Base-by-base conservation (phyloP, 1,140 invertebrate species). In the Trachymyrmex septentrionalis region DNA sequence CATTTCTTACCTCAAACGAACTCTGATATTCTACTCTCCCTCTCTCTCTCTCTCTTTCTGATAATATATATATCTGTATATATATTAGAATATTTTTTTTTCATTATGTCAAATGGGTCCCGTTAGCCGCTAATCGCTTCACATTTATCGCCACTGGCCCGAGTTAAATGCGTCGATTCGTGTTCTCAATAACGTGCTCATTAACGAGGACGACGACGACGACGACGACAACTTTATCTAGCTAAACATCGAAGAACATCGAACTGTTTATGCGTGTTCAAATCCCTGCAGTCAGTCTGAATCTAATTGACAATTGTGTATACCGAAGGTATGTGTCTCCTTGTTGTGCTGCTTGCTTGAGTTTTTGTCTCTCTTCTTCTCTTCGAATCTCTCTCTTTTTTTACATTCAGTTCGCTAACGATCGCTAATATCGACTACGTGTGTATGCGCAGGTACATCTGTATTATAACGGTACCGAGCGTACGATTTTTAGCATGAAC, bases 271-370 rank as follows among this genome's bases (percentile, higher is more conserved):
- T 92, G 92, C 91, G 87, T 93, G 90, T 94, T 94, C 93, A 95
- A 95, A 64, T 95, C 94, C 94, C 94, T 95, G 93, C 94, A 93
- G 88, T 95, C 95, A 95, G 95, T 95, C 95, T 95, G 95, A 95
- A 95, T 95, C 95, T 95, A 95, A 95, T 95, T 95, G 95, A 95
- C 95, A 95, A 95, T 67, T 94, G 94, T 91, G 87, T 89, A 77
- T 95, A 94, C 93, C 93, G 93, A 93, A 94, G 91, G 87, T 82
- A 73, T 87, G 90, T 85, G 77, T 89, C 81, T 87, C 87, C 77
- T 88, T 87, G 76, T 87, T 69, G 61, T 64, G 80, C 84, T 63
- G 76, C 69, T 87, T 73, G 80, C 80, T 73, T 72, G 27, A 77
- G 24, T 61, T 87, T 76, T 87, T 76, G 30, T 64, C 19, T 34